phyloP scores from a whole-genome alignment of 2,888 invertebrate species.

The Tetramorium bicarinatum region DNA sequence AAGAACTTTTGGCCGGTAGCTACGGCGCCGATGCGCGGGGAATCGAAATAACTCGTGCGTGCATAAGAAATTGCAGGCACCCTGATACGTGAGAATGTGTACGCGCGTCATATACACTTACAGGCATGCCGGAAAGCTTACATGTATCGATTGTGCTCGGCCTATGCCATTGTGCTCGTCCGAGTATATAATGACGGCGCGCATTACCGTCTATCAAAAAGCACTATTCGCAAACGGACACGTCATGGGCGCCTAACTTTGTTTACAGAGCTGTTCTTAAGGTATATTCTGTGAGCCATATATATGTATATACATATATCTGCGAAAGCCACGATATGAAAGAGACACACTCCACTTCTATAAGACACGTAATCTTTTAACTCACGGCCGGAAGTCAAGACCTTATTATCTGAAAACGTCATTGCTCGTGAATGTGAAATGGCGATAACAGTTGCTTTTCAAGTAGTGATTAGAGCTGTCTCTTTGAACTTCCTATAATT shows the following conservation, averaged over 20 bases:
- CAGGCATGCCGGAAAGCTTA: constrained; percentile 35
- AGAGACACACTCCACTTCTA: not conserved
- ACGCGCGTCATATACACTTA: not conserved
- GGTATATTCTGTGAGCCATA: not conserved
- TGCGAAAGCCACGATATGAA: not conserved
- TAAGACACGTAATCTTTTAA: constrained; percentile 31
- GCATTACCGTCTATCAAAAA: constrained; percentile 51
- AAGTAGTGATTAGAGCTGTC: not conserved
- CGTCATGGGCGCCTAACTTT: constrained; percentile 33
- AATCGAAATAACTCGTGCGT: constrained; percentile 48
- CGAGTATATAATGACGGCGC: constrained; percentile 35
- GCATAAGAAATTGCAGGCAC: constrained; percentile 33
- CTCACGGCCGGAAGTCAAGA: not conserved
- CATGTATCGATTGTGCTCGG: constrained; percentile 45
- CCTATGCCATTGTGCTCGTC: constrained; percentile 38
- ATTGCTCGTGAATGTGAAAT: constrained; percentile 19
- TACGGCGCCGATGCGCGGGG: constrained; percentile 2
- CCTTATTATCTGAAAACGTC: constrained; percentile 23
- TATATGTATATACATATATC: not conserved
- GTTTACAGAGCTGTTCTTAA: not conserved
- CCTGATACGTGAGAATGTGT: constrained; percentile 7
- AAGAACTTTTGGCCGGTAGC: constrained; percentile 12
- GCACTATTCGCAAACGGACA: constrained; percentile 35
- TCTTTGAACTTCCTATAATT: not conserved
- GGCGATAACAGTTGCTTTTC: constrained; percentile 10